phyloP scores from a whole-genome alignment of 30 jellyfish, hydroid and myxozoan genomes.

The Phacellophora camtschatica region DNA sequence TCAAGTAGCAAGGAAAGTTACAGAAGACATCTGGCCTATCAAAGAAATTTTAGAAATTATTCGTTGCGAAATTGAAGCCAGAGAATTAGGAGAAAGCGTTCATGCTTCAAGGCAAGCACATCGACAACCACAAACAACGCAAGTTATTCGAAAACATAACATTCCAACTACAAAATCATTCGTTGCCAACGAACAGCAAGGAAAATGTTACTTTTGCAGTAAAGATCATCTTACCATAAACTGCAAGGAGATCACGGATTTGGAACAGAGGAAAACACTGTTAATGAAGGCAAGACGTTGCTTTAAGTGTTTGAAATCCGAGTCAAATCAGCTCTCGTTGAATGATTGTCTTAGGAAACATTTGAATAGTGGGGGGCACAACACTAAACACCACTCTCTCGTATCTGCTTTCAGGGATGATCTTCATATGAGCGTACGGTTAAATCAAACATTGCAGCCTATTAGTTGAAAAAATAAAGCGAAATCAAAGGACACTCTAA shows the following conservation, averaged over 20 bases:
- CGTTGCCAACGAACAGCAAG: background rate
- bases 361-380: too few relatives aligned
- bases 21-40: slow-evolving; percentile 58
- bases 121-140: background rate
- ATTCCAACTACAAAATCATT: slow-evolving; percentile 4
- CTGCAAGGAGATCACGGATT: slow-evolving; percentile 26
- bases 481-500: too few relatives aligned
- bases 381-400: too few relatives aligned
- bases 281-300: slow-evolving; percentile 34
- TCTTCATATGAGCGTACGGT: too few relatives aligned
- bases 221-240: slow-evolving; percentile 19
- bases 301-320: slow-evolving; percentile 40
- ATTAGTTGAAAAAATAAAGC: too few relatives aligned
- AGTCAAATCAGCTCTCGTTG: too few relatives aligned
- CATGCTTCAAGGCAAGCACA: background rate
- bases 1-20: slow-evolving; percentile 52
- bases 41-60: slow-evolving; percentile 23
- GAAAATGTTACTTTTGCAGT: slow-evolving; percentile 24
- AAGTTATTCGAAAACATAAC: background rate
- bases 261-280: background rate
- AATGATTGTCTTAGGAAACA: too few relatives aligned
- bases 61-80: slow-evolving; percentile 51
- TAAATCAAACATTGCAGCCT: too few relatives aligned
- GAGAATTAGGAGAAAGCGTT: slow-evolving; percentile 24
- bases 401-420: too few relatives aligned